A percentile compares a stretch with the other conserved stretches of the same genome.
phyloP scores from a whole-genome alignment of 37 sponge, comb jelly and placozoan genomes.

The Agelas oroides region DNA sequence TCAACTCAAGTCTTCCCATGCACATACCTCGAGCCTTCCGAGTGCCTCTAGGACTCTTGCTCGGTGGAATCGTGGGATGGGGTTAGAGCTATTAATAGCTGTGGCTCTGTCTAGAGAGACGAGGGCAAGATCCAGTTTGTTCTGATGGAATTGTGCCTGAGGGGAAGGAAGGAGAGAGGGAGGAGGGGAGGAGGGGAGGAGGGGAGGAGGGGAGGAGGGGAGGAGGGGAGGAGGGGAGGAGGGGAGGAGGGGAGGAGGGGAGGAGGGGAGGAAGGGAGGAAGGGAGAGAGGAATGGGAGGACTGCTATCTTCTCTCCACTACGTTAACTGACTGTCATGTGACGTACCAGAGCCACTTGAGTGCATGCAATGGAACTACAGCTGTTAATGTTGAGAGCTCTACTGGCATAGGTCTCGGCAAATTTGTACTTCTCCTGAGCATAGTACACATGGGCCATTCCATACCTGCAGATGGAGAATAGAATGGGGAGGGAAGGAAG shows the following conservation, averaged over 20 bases:
- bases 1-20: not conserved
- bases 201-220: too few species aligned
- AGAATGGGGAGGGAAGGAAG: slow-evolving; percentile 1
- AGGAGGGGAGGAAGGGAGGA: not conserved
- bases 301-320: too few species aligned
- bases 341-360: slow-evolving; percentile 82
- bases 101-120: slow-evolving; percentile 64
- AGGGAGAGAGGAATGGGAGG: too few species aligned
- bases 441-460: slow-evolving; percentile 85
- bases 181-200: not conserved
- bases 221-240: not conserved
- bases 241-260: not conserved
- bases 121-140: slow-evolving; percentile 63
- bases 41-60: slow-evolving; percentile 45
- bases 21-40: slow-evolving; percentile 36
- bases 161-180: not conserved
- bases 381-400: slow-evolving; percentile 81
- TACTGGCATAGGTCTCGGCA: slow-evolving; percentile 69
- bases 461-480: slow-evolving; percentile 67
- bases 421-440: slow-evolving; percentile 84
- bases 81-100: slow-evolving; percentile 55
- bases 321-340: too few species aligned
- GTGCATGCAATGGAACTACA: slow-evolving; percentile 76
- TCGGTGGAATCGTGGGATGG: slow-evolving; percentile 66
- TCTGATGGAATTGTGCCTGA: slow-evolving; percentile 66